Evolutionary conservation across 2,888 invertebrate species (phyloP).

Genomic region (Mesorhabditis belari): DNA sequence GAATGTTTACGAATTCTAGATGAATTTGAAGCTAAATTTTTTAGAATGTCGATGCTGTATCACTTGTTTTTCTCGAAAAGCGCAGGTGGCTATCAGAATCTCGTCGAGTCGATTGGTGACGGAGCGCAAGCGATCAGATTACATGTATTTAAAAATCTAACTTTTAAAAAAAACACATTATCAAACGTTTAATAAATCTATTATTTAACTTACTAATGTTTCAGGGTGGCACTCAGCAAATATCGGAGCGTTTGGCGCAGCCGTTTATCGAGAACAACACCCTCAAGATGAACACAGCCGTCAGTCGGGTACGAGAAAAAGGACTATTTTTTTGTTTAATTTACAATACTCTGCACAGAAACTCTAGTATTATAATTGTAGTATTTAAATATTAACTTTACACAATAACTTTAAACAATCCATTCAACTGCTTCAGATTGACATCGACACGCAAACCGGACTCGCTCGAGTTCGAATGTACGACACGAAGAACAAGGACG

Average conservation of each 20-base stretch:
- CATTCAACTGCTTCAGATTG: neutral
- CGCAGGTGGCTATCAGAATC: slow-evolving; percentile 17
- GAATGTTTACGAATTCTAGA: no score
- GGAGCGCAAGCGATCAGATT: slow-evolving; percentile 18
- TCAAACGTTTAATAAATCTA: neutral
- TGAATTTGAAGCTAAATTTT: neutral
- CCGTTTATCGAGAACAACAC: neutral
- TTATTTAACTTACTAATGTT: neutral
- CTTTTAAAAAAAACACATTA: no score
- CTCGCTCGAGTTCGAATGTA: neutral
- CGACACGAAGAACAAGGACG: neutral
- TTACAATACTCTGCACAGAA: no score
- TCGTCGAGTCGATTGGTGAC: slow-evolving; percentile 15
- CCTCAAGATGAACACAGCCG: neutral
- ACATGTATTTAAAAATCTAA: neutral
- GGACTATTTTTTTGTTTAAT: no score
- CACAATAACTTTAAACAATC: no score
- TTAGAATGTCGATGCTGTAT: slow-evolving; percentile 22
- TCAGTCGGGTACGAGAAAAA: neutral
- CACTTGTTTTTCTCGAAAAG: slow-evolving; percentile 20
- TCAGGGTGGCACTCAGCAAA: slow-evolving; percentile 19
- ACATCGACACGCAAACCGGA: slow-evolving; percentile 1
- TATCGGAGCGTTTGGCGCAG: slow-evolving; percentile 11
- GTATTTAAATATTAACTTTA: no score
- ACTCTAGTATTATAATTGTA: no score